Evolutionary conservation across 1,140 invertebrate genomes (phyloP), one percentile per base, ranked within the genome.

Genomic region (Aleiodes sp.): DNA sequence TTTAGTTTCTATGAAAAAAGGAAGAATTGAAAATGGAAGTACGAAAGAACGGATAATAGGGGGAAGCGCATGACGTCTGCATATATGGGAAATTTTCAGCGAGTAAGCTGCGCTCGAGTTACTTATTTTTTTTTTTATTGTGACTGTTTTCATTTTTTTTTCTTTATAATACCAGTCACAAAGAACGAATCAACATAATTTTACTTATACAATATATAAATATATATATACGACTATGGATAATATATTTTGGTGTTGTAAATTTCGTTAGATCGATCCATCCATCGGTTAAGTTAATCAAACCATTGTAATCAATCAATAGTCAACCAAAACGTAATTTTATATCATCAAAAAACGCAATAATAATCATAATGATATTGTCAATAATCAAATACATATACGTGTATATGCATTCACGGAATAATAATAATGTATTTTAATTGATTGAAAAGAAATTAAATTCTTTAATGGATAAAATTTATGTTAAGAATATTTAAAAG

Each of bases 191-290:
- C 28, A 69, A 63, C 60, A 63, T 63, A 63, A 69, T 69, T n/a
- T n/a, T 63, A 37, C 31, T 56, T 39, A 63, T 63, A 69, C 41
- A 57, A 67, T 64, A 21, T n/a, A 64, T 66, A 68, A 76, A 70
- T 62, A 71, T 73, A 61, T 63, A 52, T 43, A 67, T 66, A 21
- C 63, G 35, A 62, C 52, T 57, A 52, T 61, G 37, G 59, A 60
- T 57, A 67, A 52, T n/a, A 62, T 68, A 68, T 46, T 19, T 65
- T 43, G 66, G 59, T 66, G 57, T 59, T 67, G 61, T 60, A 72
- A 39, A 68, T 67, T 70, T 75, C 70, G 67, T 76, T 76, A 75
- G 81, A 82, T 84, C 79, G 76, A 80, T 81, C 76, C 71, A 77
- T 80, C 74, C 68, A 77, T 78, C 72, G 64, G 70, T 77, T 56